Conservation (phyloP, 2,797 vertebrate species). For the Helarctos malayanus region DNA sequence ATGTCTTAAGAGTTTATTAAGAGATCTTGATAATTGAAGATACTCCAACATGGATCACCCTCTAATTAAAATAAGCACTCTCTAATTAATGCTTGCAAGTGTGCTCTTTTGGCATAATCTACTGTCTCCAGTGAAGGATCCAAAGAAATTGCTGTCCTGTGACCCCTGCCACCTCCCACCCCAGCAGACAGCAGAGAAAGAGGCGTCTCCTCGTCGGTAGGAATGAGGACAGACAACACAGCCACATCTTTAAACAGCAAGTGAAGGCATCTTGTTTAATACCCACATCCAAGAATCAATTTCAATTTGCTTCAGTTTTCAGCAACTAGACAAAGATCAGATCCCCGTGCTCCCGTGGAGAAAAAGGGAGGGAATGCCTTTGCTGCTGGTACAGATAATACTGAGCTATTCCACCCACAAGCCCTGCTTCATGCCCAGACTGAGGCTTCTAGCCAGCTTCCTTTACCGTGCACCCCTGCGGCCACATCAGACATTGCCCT, state of each 20-base stretch:
- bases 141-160: not conserved
- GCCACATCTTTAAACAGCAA: not conserved
- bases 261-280: not conserved
- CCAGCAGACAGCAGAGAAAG: not conserved
- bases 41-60: not conserved
- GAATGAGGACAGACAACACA: not conserved
- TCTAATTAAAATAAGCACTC: not conserved
- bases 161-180: not conserved
- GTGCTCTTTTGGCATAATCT: not conserved
- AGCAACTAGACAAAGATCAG: not conserved
- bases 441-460: not conserved
- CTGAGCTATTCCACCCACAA: rapidly evolving
- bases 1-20: not conserved
- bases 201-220: rapidly evolving
- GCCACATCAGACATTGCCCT: not conserved
- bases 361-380: not conserved
- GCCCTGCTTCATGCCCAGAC: not conserved
- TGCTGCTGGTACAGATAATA: not conserved
- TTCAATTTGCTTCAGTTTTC: not conserved
- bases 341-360: not conserved
- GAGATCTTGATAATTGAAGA: not conserved
- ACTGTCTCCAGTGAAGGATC: not conserved
- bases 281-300: not conserved
- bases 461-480: rapidly evolving
- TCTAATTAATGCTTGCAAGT: not conserved